phyloP scores from a whole-genome alignment of 2,797 vertebrate genomes.

The Smutsia gigantea region DNA sequence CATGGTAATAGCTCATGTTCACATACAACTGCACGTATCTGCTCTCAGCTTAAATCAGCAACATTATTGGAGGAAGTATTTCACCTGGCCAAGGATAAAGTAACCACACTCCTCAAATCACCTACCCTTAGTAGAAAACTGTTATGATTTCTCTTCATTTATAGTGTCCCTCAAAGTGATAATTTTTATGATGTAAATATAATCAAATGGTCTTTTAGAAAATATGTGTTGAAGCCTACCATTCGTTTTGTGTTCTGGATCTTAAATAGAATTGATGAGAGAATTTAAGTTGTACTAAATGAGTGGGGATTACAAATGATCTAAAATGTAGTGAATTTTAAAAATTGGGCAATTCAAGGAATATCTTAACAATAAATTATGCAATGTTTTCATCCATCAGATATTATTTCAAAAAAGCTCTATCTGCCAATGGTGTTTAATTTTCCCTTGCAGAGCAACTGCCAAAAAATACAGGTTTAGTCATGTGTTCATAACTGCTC shows the following conservation, averaged over 20 bases:
- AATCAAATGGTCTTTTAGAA: conserved; percentile 1
- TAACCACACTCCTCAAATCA: not conserved
- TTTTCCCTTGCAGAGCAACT: not conserved
- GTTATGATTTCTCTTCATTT: not conserved
- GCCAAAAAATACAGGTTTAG: not conserved
- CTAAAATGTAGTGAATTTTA: not conserved
- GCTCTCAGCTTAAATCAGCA: not conserved
- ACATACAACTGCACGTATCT: not conserved
- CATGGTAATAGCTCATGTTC: not conserved
- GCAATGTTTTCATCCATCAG: conserved; percentile 17
- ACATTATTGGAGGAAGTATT: not conserved
- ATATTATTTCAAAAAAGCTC: not conserved
- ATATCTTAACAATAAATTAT: not conserved
- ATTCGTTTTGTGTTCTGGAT: not conserved
- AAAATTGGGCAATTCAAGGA: not conserved
- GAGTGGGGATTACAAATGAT: not conserved
- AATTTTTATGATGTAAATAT: conserved; percentile 33
- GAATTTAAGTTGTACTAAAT: conserved; percentile 1
- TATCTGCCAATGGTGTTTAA: not conserved
- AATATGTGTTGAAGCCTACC: not conserved
- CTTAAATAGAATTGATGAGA: not conserved
- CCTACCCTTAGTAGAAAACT: not conserved
- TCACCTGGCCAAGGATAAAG: not conserved
- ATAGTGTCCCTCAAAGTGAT: not conserved
- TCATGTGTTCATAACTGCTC: not conserved